Percentiles rank a stretch among this genome's conserved stretches.
Conservation (phyloP, 2,113 vertebrate genomes). For the Barbus barbus region DNA sequence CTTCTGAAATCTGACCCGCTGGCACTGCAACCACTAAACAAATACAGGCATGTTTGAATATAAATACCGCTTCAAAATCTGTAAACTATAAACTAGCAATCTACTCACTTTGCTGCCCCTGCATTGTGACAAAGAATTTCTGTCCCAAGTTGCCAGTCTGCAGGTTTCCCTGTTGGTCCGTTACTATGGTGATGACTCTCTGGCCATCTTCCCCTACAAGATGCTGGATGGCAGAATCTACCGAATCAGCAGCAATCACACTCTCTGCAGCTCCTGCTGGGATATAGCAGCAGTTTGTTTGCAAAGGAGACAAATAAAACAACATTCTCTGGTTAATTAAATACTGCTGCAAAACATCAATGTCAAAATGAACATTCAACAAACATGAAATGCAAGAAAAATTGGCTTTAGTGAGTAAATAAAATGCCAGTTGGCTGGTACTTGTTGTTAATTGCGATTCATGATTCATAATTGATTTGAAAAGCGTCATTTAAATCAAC, state of each 20-base stretch:
- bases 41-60: background rate
- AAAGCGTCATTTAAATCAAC: background rate
- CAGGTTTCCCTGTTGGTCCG: constrained; percentile 70
- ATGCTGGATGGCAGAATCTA: constrained; percentile 65
- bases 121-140: constrained; percentile 75
- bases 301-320: background rate
- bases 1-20: constrained; percentile 81
- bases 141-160: constrained; percentile 67
- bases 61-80: constrained; percentile 2
- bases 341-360: background rate
- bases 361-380: background rate
- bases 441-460: background rate
- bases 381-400: background rate
- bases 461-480: background rate
- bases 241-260: constrained; percentile 53
- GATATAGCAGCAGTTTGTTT: background rate
- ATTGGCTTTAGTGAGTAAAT: background rate
- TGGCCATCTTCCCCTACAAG: constrained; percentile 70
- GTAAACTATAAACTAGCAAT: background rate
- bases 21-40: constrained; percentile 82
- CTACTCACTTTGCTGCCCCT: constrained; percentile 74
- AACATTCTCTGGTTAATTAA: background rate
- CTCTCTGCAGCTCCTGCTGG: constrained; percentile 67
- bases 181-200: constrained; percentile 79
- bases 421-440: background rate